A percentile compares a stretch with the other conserved stretches of the same genome.
Evolutionary conservation across 1,140 invertebrate genomes (phyloP).

Genomic region (Sycophila sp.): DNA sequence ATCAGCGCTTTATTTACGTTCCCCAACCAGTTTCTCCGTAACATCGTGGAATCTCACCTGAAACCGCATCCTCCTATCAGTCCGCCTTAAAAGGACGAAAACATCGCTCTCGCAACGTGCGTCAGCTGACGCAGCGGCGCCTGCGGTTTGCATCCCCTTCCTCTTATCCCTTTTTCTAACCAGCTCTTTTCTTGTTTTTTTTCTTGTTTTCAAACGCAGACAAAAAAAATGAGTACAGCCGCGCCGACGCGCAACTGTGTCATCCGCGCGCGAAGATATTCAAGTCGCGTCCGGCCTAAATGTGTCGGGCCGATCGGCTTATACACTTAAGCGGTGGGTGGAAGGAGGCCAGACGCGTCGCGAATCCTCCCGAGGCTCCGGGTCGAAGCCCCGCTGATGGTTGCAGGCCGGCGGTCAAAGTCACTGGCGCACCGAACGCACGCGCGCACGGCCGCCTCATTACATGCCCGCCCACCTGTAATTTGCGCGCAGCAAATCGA

Average conservation of each 20-base stretch:
- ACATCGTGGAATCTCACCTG: neutral
- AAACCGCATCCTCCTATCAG: neutral
- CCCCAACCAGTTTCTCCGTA: neutral
- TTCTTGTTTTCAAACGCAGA: neutral
- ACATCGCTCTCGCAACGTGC: neutral
- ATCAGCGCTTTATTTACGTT: neutral
- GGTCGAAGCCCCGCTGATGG: neutral
- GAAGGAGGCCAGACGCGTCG: neutral
- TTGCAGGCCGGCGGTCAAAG: slow-evolving; percentile 1
- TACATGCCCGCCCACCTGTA: neutral
- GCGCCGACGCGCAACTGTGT: neutral
- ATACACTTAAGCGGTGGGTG: no score
- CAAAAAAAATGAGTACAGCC: neutral
- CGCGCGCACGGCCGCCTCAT: neutral
- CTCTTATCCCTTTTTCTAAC: neutral
- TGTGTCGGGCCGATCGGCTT: neutral
- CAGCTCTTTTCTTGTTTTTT: neutral
- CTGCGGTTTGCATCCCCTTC: neutral
- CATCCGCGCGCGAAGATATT: neutral
- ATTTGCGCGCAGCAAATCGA: neutral
- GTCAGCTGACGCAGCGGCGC: neutral
- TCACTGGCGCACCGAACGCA: neutral
- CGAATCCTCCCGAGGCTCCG: neutral
- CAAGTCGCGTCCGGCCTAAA: neutral
- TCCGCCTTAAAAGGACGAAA: neutral